Base-by-base conservation (phyloP, 2,888 invertebrate genomes). In the Timandra comae region DNA sequence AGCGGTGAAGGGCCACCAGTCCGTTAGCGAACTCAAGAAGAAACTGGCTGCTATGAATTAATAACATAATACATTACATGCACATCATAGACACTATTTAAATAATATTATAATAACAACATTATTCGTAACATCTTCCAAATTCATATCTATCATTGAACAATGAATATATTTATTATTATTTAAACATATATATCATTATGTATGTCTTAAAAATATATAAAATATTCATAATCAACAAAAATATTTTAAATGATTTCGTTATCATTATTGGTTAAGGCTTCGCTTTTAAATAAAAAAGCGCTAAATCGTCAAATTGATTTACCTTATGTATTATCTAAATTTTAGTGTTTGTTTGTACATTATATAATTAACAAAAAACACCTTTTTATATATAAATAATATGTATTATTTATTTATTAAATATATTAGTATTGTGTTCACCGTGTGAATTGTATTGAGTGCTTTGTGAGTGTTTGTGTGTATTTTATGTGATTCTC, bases 11-110 rank as follows among this genome's bases (percentile, higher is more conserved):
- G 67, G 62, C 3, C 74, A 71, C 50, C 72, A 72, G 41, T 75
- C 78, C 12, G 66, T 78, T 76, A 68, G 77, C 72, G 73, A 87
- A 44, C 49, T 79, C 41, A 82, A 79, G 73, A 82, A 78, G 55
- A 79, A 79, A 56, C 46, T 66, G 29, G 61, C 66, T 11, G 62
- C 63, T 25, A 56, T 68, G 47, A 63, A 68, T 48, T 74, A 71
- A 49, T n/a, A 8, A 7, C 11, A 3, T 22, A n/a, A 8, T 22
- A 24, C 11, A 9, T 24, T 5, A 9, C 11, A 24, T 24, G 11
- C 16, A 16, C 16, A 16, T 3, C 3, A 16, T 16, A 16, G 6
- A 16, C 16, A n/a, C n/a, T n/a, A n/a, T n/a, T n/a, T n/a, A n/a
- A n/a, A n/a, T n/a, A n/a, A n/a, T n/a, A n/a, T n/a, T n/a, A n/a